Conservation (phyloP, 64 coral and sea anemone genomes). For the Montipora cactus region DNA sequence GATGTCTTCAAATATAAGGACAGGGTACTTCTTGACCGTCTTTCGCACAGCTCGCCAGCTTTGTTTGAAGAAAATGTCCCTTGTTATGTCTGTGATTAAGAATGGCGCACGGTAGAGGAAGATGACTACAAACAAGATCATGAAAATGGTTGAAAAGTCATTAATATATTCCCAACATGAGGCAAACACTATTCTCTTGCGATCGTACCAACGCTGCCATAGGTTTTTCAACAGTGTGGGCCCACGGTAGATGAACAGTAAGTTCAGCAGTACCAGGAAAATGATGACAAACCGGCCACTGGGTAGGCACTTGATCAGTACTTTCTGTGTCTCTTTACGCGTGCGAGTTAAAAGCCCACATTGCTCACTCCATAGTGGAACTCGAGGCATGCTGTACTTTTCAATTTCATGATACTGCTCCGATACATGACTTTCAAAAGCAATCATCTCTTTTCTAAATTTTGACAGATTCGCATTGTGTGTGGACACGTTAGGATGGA, state of each 20-base stretch:
- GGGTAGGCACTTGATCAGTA: conserved; percentile 89
- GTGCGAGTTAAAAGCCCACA: conserved; percentile 78
- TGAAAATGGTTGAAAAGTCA: conserved; percentile 80
- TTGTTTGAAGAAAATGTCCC: conserved; percentile 79
- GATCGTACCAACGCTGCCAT: conserved; percentile 90
- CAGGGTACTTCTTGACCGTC: conserved; percentile 87
- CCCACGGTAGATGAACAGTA: conserved; percentile 88
- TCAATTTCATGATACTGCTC: conserved; percentile 63
- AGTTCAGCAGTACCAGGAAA: conserved; percentile 79
- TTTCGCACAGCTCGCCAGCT: conserved; percentile 96
- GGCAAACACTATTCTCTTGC: conserved; percentile 75
- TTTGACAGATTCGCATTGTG: conserved; percentile 87
- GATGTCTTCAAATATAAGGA: conserved; percentile 73
- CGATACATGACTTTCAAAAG: conserved; percentile 67
- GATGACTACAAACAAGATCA: conserved; percentile 80
- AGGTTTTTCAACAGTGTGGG: conserved; percentile 79
- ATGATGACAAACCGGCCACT: conserved; percentile 78
- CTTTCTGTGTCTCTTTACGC: conserved; percentile 84
- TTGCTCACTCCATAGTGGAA: conserved; percentile 83
- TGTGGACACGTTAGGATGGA: conserved; percentile 44
- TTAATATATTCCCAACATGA: conserved; percentile 81
- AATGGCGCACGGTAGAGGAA: conserved; percentile 92
- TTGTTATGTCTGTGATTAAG: conserved; percentile 86
- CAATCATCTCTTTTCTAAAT: conserved; percentile 84
- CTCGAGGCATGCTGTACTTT: conserved; percentile 72